Base-by-base conservation (phyloP, 2,113 vertebrate species). In the Sphyrna mokarran region DNA sequence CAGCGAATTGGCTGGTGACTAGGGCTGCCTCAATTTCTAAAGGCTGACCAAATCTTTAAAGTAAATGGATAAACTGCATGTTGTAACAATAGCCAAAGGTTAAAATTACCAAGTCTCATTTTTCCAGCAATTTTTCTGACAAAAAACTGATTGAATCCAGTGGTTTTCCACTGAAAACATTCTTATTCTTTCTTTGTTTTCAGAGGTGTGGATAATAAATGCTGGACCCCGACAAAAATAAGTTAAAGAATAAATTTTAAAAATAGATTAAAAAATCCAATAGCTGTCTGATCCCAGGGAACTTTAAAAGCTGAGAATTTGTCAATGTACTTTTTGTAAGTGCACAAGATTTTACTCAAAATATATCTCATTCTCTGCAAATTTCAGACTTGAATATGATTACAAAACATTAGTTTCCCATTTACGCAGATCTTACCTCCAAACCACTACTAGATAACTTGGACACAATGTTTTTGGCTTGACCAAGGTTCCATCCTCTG, bases 401-500 rank as follows among this genome's bases (percentile, higher is more conserved):
- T 95, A 95, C 0, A 72, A 72, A 72, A 72, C 14, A 33, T 95
- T 5, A 54, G 94, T 72, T 95, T 23, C 40, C 22, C 29, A 40
- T n/a, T 48, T 72, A 72, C 13, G 43, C 69, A 43, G 43, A 72
- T 7, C 87, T 94, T 96, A 96, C 96, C 96, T 94, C 43, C 54
- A 94, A 95, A 83, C 86, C 58, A 70, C 16, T 78, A 85, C 70
- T 58, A 22, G 94, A 33, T 14, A 96, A 72, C 83, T 96, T 96
- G n/a, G 33, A 94, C 33, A 96, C 68, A 37, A 96, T 96, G 16
- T 54, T 6, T 6, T 91, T 96, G 10, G 96, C 95, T 95, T 96
- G 96, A 2, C 85, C 68, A 48, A 78, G 16, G 1, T 89, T 96
- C 96, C 96, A 96, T 68, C 66, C 78, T 18, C 4, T 69, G 29